Base-by-base conservation (phyloP, 2,888 invertebrate genomes). In the Scaeva pyrastri region DNA sequence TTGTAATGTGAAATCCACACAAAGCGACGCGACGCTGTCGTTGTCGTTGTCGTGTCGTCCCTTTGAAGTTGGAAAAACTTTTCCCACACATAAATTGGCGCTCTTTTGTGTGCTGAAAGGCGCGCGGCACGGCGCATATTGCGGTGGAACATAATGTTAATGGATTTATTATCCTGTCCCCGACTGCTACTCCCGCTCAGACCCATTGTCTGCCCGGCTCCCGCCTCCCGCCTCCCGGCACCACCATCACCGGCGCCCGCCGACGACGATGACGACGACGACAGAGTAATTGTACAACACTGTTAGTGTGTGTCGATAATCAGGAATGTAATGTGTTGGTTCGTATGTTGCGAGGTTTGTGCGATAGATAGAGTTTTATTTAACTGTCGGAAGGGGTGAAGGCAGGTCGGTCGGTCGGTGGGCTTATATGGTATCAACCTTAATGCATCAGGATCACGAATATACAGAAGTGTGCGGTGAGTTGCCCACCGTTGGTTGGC, bases 161-260 rank as follows among this genome's bases (percentile, higher is more conserved):
- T 86, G 82, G 86, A 86, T 86, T 86, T 86, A 86, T 86, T 86
- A 86, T 86, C 86, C 82, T 86, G 82, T 86, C 74, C 70, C 77
- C 41, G 70, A 71, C 81, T 86, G 77, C 71, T 56, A 66, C 68
- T 64, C 70, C 50, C 48, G 48, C 31, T 11, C 50, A 50, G 4
- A 12, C 31, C 31, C 8, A 31, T 31, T 31, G 31, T 31, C 31
- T 31, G 6, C 3, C 41, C n/a, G 26, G 55, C 66, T 36, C 41
- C 74, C 16, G 45, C 16, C 19, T 4, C 3, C 19, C 19, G 19
- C 1, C 45, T 10, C n/a, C n/a, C n/a, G n/a, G 2, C 5, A 1
- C 48, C 11, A 11, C 21, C 12, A n/a, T 62, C 45, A 12, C 16
- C 41, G 12, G n/a, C 14, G 48, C 48, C 23, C 11, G 12, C 43